These are phyloP conservation scores for Elaphurus davidianus DNA, from an alignment of 2,113 vertebrate species.

Conservation along the genomic window DNA sequence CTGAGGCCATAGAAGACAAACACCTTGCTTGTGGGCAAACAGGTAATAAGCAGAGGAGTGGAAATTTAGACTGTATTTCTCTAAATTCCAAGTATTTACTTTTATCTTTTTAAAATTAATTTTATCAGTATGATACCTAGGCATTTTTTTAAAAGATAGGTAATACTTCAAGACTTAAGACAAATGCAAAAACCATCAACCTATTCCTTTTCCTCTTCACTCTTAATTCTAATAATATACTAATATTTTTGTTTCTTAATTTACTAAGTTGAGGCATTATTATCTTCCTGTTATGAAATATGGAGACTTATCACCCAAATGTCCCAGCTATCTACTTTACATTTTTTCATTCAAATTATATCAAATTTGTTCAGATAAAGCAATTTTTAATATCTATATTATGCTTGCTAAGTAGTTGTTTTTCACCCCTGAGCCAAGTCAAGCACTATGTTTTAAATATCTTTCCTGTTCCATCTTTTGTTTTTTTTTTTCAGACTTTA, in stretches of 20 bases:
- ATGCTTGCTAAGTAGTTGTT: background rate
- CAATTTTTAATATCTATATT: background rate
- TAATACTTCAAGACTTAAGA: background rate
- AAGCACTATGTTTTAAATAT: conserved; percentile 17
- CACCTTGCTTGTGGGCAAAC: background rate
- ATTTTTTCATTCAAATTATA: background rate
- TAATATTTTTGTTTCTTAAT: background rate
- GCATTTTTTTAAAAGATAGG: background rate
- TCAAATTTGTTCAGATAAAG: conserved; percentile 15
- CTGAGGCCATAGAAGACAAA: background rate
- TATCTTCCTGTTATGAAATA: background rate
- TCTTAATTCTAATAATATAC: background rate
- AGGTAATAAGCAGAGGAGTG: background rate
- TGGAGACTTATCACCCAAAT: background rate
- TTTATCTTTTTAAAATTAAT: background rate
- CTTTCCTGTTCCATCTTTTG: background rate
- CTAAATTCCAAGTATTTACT: background rate
- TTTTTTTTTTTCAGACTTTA: background rate
- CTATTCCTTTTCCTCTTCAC: background rate
- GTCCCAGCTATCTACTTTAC: background rate
- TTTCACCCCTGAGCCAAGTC: background rate
- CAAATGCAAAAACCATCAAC: background rate
- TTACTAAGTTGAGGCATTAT: conserved; percentile 11
- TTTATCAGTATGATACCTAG: background rate
- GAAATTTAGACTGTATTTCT: background rate